These are phyloP conservation scores for Leucophenga maculata DNA, from an alignment of 2,888 invertebrate species.

Conservation along the genomic window DNA sequence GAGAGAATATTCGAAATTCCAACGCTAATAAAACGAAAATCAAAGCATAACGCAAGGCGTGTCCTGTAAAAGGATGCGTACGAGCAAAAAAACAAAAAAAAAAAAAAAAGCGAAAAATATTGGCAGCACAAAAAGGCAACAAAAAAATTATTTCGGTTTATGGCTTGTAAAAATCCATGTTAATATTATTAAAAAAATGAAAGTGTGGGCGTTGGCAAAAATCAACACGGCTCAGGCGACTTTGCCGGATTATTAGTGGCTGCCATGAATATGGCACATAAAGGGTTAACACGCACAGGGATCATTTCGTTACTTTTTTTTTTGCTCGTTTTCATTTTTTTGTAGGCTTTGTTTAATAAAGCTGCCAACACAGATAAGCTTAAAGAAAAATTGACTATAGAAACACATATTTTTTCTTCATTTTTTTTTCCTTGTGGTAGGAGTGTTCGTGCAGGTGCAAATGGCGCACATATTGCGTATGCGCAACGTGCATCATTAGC, in stretches of 20 bases:
- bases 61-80: no score
- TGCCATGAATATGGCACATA: no score
- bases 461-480: conserved; percentile 27
- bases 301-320: no score
- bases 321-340: no score
- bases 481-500: conserved; percentile 52
- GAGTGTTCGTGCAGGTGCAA: no score
- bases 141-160: conserved; percentile 58
- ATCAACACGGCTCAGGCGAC: conserved; percentile 37
- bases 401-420: conserved; percentile 34
- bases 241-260: conserved; percentile 5
- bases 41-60: background rate
- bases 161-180: conserved; percentile 64
- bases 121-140: conserved; percentile 22
- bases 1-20: background rate
- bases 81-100: no score
- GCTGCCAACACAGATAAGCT: no score
- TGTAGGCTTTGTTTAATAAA: no score
- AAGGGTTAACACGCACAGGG: no score
- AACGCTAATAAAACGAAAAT: background rate
- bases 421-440: no score
- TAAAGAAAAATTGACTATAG: no score
- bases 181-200: conserved; percentile 54
- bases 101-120: no score
- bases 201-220: conserved; percentile 43